Evolutionary conservation across 1,140 invertebrate species (phyloP), one percentile per base, ranked within the genome.

Genomic region (Chelonus insularis): DNA sequence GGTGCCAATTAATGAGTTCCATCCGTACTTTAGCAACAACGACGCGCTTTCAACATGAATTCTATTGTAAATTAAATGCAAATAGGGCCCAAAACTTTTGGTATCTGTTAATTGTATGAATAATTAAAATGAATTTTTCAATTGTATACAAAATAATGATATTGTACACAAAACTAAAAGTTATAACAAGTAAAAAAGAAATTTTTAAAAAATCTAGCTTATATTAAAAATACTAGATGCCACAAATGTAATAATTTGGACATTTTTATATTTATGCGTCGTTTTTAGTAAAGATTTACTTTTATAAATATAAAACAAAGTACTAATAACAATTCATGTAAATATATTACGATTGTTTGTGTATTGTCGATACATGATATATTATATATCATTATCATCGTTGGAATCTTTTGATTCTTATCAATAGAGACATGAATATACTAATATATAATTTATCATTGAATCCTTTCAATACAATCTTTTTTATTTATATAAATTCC

Each of bases 251-350:
- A 58, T 68, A 55, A 54, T 60, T 72, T 66, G 52, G 56, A 60
- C 66, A 56, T 56, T 74, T 75, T 70, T 76, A 64, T 76, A 76
- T 66, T 73, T 74, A 67, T 60, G 62, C 68, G 64, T 72, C 66
- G 69, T 68, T 66, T 76, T 75, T 73, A 65, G 68, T 67, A 62
- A 72, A 76, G 66, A 73, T 71, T 72, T 73, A 74, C 66, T 73
- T 76, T 76, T 77, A 72, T 75, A 69, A 63, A 66, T 50, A 52
- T 58, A 25, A 45, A 52, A 63, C 52, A 66, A 62, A 67, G 64
- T 50, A 48, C 48, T 62, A 60, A 66, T 63, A 60, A n/a, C n/a
- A 68, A 47, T 29, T 25, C 68, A 65, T 77, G 68, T 74, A 71
- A 60, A 74, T 75, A 72, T 32, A 71, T 70, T 60, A 65, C 65